Base-by-base conservation (phyloP, 2,888 invertebrate species). In the Drosophila prostipennis region DNA sequence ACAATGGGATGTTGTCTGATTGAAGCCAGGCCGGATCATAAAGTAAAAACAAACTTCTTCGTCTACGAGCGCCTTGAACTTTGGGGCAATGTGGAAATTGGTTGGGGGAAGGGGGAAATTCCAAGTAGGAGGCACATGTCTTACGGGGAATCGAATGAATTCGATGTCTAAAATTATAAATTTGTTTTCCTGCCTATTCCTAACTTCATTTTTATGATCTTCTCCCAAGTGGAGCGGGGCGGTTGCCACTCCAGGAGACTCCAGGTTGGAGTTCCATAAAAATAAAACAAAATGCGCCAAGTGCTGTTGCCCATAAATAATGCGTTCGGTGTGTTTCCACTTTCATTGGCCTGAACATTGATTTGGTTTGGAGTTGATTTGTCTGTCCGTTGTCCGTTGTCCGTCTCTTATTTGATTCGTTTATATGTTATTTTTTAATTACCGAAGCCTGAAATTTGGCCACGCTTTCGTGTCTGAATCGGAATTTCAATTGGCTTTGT, bases 11-110 rank as follows among this genome's bases (percentile, higher is more conserved):
- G 42, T 36, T 48, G 46, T 40, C 77, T 53, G 51, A 70, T 59
- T 49, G 70, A 45, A 56, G 36, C 52, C 48, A 51, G 61, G 54
- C 77, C 68, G 49, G 52, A 39, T 42, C 70, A 60, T 71, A 42
- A 69, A 82, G 76, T 70, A 79, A 78, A 85, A 84, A 78, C 85
- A 71, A 72, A 84, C 85, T 75, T 74, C 60, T 56, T 32, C 29
- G 42, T 64, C 76, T 80, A 81, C 56, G 80, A 76, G 78, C 84
- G 85, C 87, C 82, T 83, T 83, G 82, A 83, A 83, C 82, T 83
- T 83, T 83, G 55, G 59, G 65, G 67, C 61, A 60, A 34, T 34
- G 32, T 67, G 34, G 32, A 34, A 10, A 10, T 36, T 7, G 2
- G 16, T 37, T n/a, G 63, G 34, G 34, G 6, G 1, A 16, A 14